These are phyloP conservation scores for Tetranychus cinnabarinus DNA, from an alignment of 1,140 invertebrate species.

Conservation along the genomic window DNA sequence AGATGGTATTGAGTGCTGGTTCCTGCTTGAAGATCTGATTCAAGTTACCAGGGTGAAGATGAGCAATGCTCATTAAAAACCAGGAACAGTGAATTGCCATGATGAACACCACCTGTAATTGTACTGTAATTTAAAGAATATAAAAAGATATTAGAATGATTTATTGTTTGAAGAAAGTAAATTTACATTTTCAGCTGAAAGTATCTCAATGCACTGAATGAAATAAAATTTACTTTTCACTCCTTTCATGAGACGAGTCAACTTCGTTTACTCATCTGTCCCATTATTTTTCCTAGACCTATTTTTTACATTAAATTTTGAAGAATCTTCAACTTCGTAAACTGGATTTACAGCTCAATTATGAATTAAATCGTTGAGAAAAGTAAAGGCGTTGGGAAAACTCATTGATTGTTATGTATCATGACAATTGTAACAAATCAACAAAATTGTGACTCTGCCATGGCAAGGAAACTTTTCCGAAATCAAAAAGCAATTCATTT, in stretches of 20 bases:
- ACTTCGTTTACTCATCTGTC: too few relatives aligned
- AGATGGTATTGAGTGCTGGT: conserved; percentile 54
- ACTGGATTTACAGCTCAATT: neutral
- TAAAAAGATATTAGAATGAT: neutral
- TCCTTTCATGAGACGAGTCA: neutral
- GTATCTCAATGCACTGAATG: conserved; percentile 9
- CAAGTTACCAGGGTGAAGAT: conserved; percentile 77
- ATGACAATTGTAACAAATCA: too few relatives aligned
- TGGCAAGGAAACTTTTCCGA: too few relatives aligned
- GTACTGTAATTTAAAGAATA: conserved; percentile 17
- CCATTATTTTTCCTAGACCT: too few relatives aligned
- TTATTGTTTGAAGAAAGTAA: neutral
- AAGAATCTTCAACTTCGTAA: neutral
- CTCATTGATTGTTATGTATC: too few relatives aligned
- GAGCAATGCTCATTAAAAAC: conserved; percentile 78
- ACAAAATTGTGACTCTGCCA: too few relatives aligned
- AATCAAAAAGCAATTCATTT: too few relatives aligned
- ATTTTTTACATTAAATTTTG: neutral
- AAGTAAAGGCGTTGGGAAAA: too few relatives aligned
- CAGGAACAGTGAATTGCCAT: conserved; percentile 77
- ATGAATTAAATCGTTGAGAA: neutral
- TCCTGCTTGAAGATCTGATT: conserved; percentile 73
- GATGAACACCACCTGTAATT: conserved; percentile 59
- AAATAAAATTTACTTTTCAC: conserved; percentile 9
- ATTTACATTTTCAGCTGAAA: conserved; percentile 9